Evolutionary conservation across 2,113 vertebrate species (phyloP).

Genomic region (Elaphurus davidianus): DNA sequence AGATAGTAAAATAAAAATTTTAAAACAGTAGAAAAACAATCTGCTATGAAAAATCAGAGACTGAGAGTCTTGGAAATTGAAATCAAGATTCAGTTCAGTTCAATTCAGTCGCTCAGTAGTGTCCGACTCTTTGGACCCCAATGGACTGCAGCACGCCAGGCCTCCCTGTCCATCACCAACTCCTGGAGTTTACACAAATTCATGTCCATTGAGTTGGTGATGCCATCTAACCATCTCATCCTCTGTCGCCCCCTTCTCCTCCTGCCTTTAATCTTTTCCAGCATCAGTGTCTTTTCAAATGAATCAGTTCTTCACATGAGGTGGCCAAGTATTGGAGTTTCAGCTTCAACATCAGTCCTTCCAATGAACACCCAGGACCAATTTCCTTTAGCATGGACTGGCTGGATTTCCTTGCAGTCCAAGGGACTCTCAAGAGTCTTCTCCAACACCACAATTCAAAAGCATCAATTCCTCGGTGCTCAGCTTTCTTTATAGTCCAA

Average conservation of each 20-base stretch:
- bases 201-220: neutral
- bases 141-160: fast-evolving
- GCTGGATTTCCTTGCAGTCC: neutral
- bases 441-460: neutral
- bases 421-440: neutral
- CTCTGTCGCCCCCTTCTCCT: neutral
- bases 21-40: neutral
- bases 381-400: neutral
- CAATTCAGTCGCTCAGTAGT: fast-evolving
- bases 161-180: neutral
- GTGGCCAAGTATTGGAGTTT: neutral
- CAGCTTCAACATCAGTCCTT: neutral
- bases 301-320: neutral
- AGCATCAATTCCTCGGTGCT: neutral
- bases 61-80: neutral
- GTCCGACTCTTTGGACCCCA: neutral
- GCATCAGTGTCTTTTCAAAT: neutral
- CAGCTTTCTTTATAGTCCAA: neutral
- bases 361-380: neutral
- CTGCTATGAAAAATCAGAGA: neutral
- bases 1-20: neutral
- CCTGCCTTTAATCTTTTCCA: neutral
- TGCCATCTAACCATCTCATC: neutral
- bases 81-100: neutral
- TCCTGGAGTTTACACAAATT: neutral